These are phyloP conservation scores for Hydrotaea diabolus DNA, from an alignment of 2,888 invertebrate genomes.

Conservation along the genomic window DNA sequence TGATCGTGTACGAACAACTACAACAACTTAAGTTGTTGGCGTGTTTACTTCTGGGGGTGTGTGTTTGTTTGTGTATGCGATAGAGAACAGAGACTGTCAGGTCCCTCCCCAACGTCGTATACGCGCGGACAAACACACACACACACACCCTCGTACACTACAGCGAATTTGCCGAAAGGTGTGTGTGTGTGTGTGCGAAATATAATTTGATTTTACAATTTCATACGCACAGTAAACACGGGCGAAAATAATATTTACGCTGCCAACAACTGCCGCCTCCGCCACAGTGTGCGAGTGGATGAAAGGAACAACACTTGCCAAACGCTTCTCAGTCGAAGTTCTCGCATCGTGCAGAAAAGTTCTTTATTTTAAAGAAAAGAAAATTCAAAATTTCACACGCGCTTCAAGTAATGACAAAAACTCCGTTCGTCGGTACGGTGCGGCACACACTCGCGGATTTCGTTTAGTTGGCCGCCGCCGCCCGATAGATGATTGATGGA, in stretches of 20 bases:
- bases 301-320: constrained; percentile 46
- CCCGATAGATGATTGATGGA: constrained; percentile 36
- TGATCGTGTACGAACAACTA: not conserved
- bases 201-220: constrained; percentile 46
- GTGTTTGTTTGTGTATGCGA: not conserved
- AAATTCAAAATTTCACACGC: not conserved
- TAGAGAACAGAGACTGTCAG: constrained; percentile 41
- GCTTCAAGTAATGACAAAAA: not conserved
- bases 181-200: constrained; percentile 19
- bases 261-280: constrained; percentile 26
- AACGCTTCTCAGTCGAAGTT: constrained; percentile 72
- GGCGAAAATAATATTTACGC: constrained; percentile 22
- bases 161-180: not conserved
- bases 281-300: constrained; percentile 26
- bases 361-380: constrained; percentile 59
- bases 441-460: not conserved
- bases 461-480: not conserved
- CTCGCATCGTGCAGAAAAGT: constrained; percentile 72
- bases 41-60: not conserved
- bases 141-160: constrained; percentile 26
- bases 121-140: not conserved
- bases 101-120: not conserved
- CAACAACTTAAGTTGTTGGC: not conserved
- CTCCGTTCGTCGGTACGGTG: too few relatives aligned
- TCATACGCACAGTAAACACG: constrained; percentile 44